Conservation (phyloP, 2,797 vertebrate genomes). For the Sparus aurata region DNA sequence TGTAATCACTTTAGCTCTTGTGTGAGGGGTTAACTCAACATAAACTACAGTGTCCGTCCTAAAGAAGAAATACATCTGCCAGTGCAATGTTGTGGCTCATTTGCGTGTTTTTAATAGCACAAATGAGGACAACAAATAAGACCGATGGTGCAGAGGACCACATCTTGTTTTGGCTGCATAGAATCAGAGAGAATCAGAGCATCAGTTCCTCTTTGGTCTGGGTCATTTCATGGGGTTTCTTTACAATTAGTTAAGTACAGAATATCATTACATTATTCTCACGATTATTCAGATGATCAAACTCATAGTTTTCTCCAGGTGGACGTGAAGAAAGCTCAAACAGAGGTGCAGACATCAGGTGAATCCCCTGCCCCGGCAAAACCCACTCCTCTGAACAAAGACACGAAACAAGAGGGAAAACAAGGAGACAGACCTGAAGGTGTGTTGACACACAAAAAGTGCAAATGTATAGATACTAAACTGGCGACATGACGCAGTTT, state of each 20-base stretch:
- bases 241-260: background rate
- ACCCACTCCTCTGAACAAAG: slow-evolving; percentile 40
- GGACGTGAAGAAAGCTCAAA: slow-evolving; percentile 69
- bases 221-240: background rate
- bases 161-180: background rate
- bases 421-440: slow-evolving; percentile 65
- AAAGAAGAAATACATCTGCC: background rate
- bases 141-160: background rate
- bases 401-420: slow-evolving; percentile 55
- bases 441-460: slow-evolving; percentile 39
- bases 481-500: background rate
- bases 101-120: background rate
- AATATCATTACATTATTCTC: background rate
- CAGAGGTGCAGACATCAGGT: slow-evolving; percentile 53
- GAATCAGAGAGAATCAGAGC: no score
- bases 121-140: no score
- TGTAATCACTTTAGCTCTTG: background rate
- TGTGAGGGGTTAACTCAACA: no score
- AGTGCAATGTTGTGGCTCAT: background rate
- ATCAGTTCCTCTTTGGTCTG: background rate
- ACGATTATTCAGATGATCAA: slow-evolving; percentile 12
- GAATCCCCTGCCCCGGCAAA: slow-evolving; percentile 40
- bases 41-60: background rate
- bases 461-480: background rate
- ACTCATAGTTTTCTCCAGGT: slow-evolving; percentile 59